A percentile compares a stretch with the other conserved stretches of the same genome.
Evolutionary conservation across 35 echinoderm and acorn worm genomes (phyloP).

Genomic region (Heliocidaris tuberculata): DNA sequence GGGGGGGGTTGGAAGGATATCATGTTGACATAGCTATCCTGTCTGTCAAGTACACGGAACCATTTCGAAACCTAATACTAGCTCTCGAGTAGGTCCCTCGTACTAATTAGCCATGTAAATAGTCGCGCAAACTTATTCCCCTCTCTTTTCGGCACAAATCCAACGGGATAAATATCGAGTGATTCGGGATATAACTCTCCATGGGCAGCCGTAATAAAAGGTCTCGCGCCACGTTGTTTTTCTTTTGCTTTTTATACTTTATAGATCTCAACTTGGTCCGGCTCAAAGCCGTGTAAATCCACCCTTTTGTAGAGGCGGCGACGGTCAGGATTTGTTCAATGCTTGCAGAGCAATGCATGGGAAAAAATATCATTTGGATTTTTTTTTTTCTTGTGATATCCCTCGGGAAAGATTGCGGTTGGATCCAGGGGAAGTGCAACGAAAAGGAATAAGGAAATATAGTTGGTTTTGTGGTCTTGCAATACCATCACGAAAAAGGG

Average conservation of each 20-base stretch:
- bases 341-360: neutral
- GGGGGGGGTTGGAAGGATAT: neutral
- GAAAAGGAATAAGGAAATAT: neutral
- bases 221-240: neutral
- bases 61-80: slow-evolving; percentile 29
- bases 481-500: neutral
- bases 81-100: neutral
- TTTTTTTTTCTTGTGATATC: neutral
- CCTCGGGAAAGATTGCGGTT: neutral
- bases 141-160: neutral
- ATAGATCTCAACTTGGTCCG: neutral
- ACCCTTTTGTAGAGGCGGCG: neutral
- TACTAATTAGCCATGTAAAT: slow-evolving; percentile 26
- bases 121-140: neutral
- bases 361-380: neutral
- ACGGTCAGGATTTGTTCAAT: neutral
- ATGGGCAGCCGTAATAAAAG: neutral
- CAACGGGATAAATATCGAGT: neutral
- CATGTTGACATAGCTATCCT: slow-evolving; percentile 17
- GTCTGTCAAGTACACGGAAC: neutral
- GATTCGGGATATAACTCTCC: neutral
- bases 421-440: neutral
- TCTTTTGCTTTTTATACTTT: neutral
- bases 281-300: neutral
- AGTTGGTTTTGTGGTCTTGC: neutral